Base-by-base conservation (phyloP, 2,888 invertebrate species). In the Chalcosyrphus nemorum region DNA sequence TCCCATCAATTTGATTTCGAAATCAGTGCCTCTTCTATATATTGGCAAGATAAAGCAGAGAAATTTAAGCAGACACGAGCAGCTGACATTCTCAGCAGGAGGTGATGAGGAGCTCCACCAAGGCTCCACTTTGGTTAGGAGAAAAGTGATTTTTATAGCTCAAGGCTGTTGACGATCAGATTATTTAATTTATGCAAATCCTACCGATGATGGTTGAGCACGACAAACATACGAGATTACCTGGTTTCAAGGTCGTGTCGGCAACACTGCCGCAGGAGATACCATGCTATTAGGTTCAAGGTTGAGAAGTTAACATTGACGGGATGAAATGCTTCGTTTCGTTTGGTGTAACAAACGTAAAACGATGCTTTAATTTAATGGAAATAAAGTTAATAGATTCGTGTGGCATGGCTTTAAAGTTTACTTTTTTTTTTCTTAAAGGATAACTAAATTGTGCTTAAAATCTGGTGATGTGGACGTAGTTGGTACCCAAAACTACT, bases 121-220 rank as follows among this genome's bases (percentile, higher is more conserved):
- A n/a, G n/a, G n/a, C n/a, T 1, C 11, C 21, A 45, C 1, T n/a
- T n/a, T n/a, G n/a, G 45, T 45, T 45, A 2, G 11, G 19, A 11
- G 45, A 45, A 21, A 45, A 45, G 45, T 45, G 45, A 45, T 45
- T 45, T 21, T 45, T 45, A 45, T 45, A 21, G 45, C 45, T 45
- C 19, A 45, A 21, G 45, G 45, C 45, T 45, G 45, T 45, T 45
- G 9, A 45, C 45, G 45, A 45, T 45, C 45, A 45, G 45, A 45
- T 45, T 21, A 45, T 45, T 45, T 45, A 45, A 45, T 45, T 45
- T 45, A 45, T 45, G 45, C 6, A 45, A 45, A 45, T 45, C 45
- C 21, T 45, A 19, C 21, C 19, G 45, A 45, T 45, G 45, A 45
- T 19, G 45, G 45, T 21, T 19, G 45, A 45, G 45, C 45, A 21